phyloP scores from a whole-genome alignment of 92 coral and sea anemone genomes.

The Phenganax marumi region DNA sequence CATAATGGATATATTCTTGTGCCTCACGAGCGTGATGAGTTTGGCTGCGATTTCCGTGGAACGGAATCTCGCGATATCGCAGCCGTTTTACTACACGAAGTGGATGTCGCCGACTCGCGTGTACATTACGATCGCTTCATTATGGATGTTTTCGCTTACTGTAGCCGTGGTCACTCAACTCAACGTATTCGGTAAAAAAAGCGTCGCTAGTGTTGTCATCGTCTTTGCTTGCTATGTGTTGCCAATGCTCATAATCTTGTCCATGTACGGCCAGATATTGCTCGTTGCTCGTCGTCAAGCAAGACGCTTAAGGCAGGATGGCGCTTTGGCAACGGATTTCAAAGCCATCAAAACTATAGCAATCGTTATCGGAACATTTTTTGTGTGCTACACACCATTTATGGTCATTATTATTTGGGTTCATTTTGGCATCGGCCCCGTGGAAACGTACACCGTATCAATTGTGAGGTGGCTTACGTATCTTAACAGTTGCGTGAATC shows the following conservation, averaged over 20 bases:
- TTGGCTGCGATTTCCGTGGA: slow-evolving; percentile 87
- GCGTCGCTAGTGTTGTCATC: slow-evolving; percentile 51
- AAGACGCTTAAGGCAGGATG: slow-evolving; percentile 82
- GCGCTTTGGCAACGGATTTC: slow-evolving; percentile 79
- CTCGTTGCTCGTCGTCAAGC: slow-evolving; percentile 89
- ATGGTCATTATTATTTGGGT: slow-evolving; percentile 68
- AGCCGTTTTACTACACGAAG: slow-evolving; percentile 79
- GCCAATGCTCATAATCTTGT: slow-evolving; percentile 71
- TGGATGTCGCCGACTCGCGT: slow-evolving; percentile 79
- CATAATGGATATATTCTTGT: slow-evolving; percentile 72
- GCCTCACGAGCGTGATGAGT: slow-evolving; percentile 80
- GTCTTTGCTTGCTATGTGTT: slow-evolving; percentile 65
- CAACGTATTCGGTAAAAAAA: slow-evolving; percentile 59
- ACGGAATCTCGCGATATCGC: slow-evolving; percentile 86
- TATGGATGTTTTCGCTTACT: slow-evolving; percentile 74
- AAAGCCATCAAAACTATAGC: slow-evolving; percentile 98
- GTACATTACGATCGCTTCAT: slow-evolving; percentile 59
- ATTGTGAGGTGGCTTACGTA: slow-evolving; percentile 80
- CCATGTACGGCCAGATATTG: slow-evolving; percentile 84
- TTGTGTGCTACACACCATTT: slow-evolving; percentile 82
- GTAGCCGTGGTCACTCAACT: slow-evolving; percentile 62
- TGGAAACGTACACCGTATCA: slow-evolving; percentile 36
- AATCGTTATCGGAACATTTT: slow-evolving; percentile 85
- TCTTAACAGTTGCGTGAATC: slow-evolving; percentile 85
- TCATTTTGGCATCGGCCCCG: slow-evolving; percentile 43